phyloP scores from a whole-genome alignment of 23 tunicate genomes.

The Botrylloides violaceus region DNA sequence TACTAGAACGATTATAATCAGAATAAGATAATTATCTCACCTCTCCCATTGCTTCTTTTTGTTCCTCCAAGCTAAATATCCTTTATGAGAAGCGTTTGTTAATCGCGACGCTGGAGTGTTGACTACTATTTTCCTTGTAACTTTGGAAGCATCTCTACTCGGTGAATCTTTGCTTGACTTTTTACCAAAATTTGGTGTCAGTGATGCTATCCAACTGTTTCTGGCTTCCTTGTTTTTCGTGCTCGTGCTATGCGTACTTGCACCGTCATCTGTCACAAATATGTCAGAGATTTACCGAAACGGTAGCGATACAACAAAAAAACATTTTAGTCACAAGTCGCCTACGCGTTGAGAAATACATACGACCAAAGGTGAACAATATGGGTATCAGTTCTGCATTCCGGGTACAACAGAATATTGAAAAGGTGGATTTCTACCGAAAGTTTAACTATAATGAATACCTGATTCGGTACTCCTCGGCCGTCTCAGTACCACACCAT shows the following conservation, averaged over 20 bases:
- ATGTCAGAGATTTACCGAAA: too few species aligned
- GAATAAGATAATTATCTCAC: conserved; percentile 19
- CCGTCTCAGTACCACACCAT: background rate
- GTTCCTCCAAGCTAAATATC: conserved; percentile 56
- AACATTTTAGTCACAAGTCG: too few species aligned
- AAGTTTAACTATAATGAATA: too few species aligned
- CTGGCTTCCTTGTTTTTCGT: conserved; percentile 5
- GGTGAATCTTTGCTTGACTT: conserved; percentile 9
- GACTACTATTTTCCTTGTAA: conserved; percentile 13
- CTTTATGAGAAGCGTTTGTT: conserved; percentile 39
- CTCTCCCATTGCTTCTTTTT: conserved; percentile 74
- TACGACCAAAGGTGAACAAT: too few species aligned
- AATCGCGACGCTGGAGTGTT: conserved; percentile 41
- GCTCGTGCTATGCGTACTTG: background rate
- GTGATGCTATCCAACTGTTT: conserved; percentile 26
- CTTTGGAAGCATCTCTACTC: background rate
- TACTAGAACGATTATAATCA: too few species aligned
- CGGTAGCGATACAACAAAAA: too few species aligned
- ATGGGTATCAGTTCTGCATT: too few species aligned
- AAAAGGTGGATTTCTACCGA: too few species aligned
- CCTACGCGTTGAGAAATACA: too few species aligned
- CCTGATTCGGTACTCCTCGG: conserved; percentile 18
- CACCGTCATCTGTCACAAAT: conserved; percentile 4
- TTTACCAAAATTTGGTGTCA: conserved; percentile 17
- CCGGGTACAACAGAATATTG: too few species aligned